Base-by-base conservation (phyloP, 1,140 invertebrate species). In the Temnothorax longispinosus region DNA sequence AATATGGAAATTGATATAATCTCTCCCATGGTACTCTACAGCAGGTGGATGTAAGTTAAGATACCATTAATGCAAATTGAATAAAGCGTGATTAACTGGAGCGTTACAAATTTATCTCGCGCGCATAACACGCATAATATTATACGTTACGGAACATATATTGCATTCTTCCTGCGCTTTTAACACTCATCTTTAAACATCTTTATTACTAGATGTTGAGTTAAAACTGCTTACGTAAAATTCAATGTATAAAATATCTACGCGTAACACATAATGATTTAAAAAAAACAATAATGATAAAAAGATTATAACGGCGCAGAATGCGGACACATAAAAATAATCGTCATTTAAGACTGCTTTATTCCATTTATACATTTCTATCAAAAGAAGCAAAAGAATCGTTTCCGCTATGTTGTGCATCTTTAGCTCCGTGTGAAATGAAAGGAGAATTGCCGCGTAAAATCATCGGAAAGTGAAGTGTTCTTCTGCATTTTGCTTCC, bases 1-100 rank as follows among this genome's bases (percentile, higher is more conserved):
- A 62, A 21, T 84, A 84, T 84, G 80, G 44, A 84, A 84, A 84
- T 74, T 84, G 80, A 84, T 84, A 60, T 75, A 75, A 84, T 84
- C 54, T 75, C 69, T 74, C 32, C 35, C 41, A 82, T 15, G 27
- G 11, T 35, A 2, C 38, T 38, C 21, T 21, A 21, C 11, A 21
- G 41, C 18, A 32, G 41, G 32, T 62, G 54, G 27, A 64, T 74
- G 54, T 75, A 74, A 84, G 27, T 84, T 50, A 60, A 75, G 41
- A 56, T 50, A 47, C 54, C 21, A 58, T 84, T 60, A 47, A 82
- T 82, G 80, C 44, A 62, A 84, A 84, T 47, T 74, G 27, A 75
- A 84, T 75, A 60, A 58, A 58, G 27, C 15, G n/a, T 60, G 69
- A 74, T 82, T 82, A 82, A 60, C 54, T 67, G 7, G 15, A 62